A percentile compares a stretch with the other conserved stretches of the same genome.
phyloP scores from a whole-genome alignment of 2,888 invertebrate species.

The Pyrrhia umbra region DNA sequence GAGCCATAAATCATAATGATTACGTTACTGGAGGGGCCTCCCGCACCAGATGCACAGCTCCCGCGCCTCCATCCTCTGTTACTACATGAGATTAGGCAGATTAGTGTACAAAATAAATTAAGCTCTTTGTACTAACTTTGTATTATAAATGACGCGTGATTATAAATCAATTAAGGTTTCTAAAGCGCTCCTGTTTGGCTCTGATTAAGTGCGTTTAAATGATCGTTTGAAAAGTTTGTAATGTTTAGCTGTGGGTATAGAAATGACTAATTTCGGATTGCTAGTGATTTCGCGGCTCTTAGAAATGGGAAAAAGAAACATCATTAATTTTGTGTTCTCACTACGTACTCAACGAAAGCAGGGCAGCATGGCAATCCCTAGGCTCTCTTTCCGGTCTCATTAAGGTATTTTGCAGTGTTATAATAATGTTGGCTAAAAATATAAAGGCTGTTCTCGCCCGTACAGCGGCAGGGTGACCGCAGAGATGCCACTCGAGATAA shows the following conservation, averaged over 20 bases:
- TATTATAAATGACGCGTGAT: slow-evolving; percentile 38
- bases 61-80: slow-evolving; percentile 54
- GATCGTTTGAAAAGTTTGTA: slow-evolving; percentile 17
- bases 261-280: slow-evolving; percentile 6
- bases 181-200: slow-evolving; percentile 9
- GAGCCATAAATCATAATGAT: slow-evolving; percentile 62
- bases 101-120: slow-evolving; percentile 41
- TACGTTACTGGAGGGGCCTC: slow-evolving; percentile 34
- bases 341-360: slow-evolving; percentile 22
- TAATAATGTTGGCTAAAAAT: slow-evolving; percentile 53
- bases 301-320: slow-evolving; percentile 36
- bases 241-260: neutral
- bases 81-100: slow-evolving; percentile 42
- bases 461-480: slow-evolving; percentile 42
- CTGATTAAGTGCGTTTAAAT: slow-evolving; percentile 33
- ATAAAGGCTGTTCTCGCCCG: slow-evolving; percentile 34
- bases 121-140: slow-evolving; percentile 20
- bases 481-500: slow-evolving; percentile 60
- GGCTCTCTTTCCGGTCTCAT: slow-evolving; percentile 45
- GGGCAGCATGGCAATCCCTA: slow-evolving; percentile 29
- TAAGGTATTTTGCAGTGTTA: slow-evolving; percentile 46
- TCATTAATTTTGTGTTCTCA: slow-evolving; percentile 43
- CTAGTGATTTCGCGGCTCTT: slow-evolving; percentile 21
- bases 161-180: slow-evolving; percentile 30
- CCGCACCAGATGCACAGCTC: slow-evolving; percentile 48